These are phyloP conservation scores for Orchesella cincta DNA, from an alignment of 1,140 invertebrate species.

Conservation along the genomic window DNA sequence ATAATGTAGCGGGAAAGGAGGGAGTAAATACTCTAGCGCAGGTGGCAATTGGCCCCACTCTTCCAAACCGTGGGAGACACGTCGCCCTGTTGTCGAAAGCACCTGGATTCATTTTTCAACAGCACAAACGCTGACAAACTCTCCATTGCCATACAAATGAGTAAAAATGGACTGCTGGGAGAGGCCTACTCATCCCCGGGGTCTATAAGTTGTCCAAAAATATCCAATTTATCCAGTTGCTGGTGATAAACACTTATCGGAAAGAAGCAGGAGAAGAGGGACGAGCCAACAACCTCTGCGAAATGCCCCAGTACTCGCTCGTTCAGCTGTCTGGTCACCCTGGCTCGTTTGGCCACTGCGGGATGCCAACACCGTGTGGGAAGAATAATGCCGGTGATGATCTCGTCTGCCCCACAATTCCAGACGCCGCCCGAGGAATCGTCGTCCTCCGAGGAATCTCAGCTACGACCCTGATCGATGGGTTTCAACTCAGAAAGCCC, in stretches of 20 bases:
- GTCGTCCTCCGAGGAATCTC: not conserved
- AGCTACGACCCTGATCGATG: not conserved
- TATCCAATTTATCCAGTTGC: constrained; percentile 19
- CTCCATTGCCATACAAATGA: not conserved
- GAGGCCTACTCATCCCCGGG: not conserved
- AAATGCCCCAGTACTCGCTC: not conserved
- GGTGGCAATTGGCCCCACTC: not conserved
- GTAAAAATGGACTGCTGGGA: constrained; percentile 7
- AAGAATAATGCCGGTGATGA: constrained; percentile 4
- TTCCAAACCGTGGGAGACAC: not conserved
- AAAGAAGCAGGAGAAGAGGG: not conserved
- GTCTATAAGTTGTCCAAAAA: not conserved
- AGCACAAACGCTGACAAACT: not conserved
- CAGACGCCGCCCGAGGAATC: not conserved
- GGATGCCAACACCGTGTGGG: constrained; percentile 9
- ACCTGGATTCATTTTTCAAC: too few species aligned
- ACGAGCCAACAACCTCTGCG: not conserved
- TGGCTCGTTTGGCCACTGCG: not conserved
- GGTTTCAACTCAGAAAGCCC: not conserved
- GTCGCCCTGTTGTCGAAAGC: not conserved
- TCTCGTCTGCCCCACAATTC: not conserved
- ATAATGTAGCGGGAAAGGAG: too few species aligned
- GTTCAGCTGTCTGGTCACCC: constrained; percentile 16
- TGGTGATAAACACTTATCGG: constrained; percentile 13
- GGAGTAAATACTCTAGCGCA: not conserved